These are phyloP conservation scores for Asarcornis scutulata DNA, from an alignment of 2,113 vertebrate genomes.

Conservation along the genomic window DNA sequence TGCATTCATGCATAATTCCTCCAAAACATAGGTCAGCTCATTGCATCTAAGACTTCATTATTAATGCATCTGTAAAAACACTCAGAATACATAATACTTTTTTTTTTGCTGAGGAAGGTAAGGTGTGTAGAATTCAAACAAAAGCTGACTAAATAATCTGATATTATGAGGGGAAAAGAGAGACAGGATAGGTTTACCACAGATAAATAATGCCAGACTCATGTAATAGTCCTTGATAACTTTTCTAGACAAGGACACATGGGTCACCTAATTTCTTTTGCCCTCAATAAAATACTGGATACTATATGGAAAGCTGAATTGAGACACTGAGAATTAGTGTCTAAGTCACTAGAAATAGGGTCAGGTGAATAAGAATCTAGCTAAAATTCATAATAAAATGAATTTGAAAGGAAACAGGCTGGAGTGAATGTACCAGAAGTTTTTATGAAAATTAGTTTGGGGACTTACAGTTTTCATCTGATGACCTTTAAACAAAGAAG, in stretches of 20 bases:
- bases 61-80: background rate
- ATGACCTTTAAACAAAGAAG: background rate
- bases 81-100: background rate
- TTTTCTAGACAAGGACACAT: background rate
- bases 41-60: background rate
- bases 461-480: background rate
- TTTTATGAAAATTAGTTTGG: background rate
- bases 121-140: background rate
- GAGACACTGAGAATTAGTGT: background rate
- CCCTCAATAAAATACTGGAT: background rate
- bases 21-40: background rate
- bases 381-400: background rate
- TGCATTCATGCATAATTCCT: background rate
- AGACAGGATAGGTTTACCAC: background rate
- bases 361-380: background rate
- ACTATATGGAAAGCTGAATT: background rate
- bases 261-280: background rate
- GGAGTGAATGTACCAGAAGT: background rate
- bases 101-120: background rate
- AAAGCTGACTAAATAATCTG: background rate
- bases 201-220: background rate
- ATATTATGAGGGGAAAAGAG: background rate
- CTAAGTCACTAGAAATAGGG: background rate
- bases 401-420: background rate
- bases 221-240: background rate